phyloP scores from a whole-genome alignment of 1,140 invertebrate species.

The Melanaphis sacchari region DNA sequence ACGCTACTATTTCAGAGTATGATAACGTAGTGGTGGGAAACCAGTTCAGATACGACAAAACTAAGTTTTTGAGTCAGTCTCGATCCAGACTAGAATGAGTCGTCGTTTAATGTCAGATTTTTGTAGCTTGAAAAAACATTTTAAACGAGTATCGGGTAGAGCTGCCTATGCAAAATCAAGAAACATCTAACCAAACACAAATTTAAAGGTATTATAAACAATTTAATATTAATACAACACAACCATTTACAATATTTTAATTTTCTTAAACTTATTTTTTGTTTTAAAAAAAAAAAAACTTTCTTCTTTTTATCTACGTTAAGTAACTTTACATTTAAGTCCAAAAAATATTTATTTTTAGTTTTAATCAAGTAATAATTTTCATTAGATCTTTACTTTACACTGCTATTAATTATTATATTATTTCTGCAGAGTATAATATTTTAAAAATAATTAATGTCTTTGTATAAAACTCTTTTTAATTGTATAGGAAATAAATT shows the following conservation, averaged over 20 bases:
- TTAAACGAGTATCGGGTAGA: neutral
- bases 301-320: neutral
- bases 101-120: neutral
- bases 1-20: neutral
- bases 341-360: neutral
- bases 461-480: no score
- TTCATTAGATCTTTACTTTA: neutral
- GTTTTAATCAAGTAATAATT: neutral
- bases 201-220: conserved; percentile 13
- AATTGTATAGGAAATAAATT: neutral
- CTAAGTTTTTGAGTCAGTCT: conserved; percentile 23
- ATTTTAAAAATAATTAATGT: no score
- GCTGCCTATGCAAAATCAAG: neutral
- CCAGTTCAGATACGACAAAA: conserved; percentile 34
- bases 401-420: neutral
- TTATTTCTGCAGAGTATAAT: neutral
- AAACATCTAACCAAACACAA: neutral
- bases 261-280: neutral
- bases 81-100: conserved; percentile 45
- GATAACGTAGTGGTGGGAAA: conserved; percentile 36
- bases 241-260: neutral
- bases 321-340: neutral
- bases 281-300: no score
- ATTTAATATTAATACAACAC: neutral
- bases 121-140: conserved; percentile 1